Evolutionary conservation across 1,140 invertebrate species (phyloP).

Genomic region (Bacillus rossius): DNA sequence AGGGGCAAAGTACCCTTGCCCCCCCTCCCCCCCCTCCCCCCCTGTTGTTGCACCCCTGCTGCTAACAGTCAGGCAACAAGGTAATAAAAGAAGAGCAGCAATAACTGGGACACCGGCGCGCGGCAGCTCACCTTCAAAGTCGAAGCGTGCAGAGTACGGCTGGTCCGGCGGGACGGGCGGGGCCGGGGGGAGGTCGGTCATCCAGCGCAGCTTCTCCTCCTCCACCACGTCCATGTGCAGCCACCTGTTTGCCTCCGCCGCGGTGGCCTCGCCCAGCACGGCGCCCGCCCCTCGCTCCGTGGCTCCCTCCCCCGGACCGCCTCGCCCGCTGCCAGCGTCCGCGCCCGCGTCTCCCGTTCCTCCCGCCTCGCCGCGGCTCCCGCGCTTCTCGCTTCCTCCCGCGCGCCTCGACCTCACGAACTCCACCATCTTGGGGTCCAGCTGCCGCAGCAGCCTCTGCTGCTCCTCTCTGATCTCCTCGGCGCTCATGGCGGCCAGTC

Average conservation of each 20-base stretch:
- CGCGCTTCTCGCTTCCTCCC: background rate
- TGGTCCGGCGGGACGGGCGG: conserved; percentile 31
- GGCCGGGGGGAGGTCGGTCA: conserved; percentile 49
- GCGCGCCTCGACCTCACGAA: conserved; percentile 56
- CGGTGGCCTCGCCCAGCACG: background rate
- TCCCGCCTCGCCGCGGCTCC: no score
- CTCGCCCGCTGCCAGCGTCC: background rate
- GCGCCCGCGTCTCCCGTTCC: background rate
- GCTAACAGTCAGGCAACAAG: no score
- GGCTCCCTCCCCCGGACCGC: background rate
- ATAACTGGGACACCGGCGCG: no score
- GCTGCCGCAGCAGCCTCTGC: conserved; percentile 47
- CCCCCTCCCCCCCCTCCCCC: no score
- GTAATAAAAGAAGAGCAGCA: no score
- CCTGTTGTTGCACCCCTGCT: no score
- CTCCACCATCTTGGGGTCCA: conserved; percentile 60
- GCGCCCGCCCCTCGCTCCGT: background rate
- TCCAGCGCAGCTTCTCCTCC: conserved; percentile 80
- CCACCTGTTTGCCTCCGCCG: conserved; percentile 57
- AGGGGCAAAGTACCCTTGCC: no score
- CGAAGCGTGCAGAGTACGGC: conserved; percentile 64
- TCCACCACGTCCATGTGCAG: conserved; percentile 77
- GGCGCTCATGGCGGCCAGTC: conserved; percentile 60
- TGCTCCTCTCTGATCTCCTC: conserved; percentile 72
- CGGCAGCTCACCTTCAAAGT: conserved; percentile 50